Percentiles rank a stretch among this genome's conserved stretches.
Conservation (phyloP, 2,113 vertebrate genomes). For the Plestiodon gilberti region DNA sequence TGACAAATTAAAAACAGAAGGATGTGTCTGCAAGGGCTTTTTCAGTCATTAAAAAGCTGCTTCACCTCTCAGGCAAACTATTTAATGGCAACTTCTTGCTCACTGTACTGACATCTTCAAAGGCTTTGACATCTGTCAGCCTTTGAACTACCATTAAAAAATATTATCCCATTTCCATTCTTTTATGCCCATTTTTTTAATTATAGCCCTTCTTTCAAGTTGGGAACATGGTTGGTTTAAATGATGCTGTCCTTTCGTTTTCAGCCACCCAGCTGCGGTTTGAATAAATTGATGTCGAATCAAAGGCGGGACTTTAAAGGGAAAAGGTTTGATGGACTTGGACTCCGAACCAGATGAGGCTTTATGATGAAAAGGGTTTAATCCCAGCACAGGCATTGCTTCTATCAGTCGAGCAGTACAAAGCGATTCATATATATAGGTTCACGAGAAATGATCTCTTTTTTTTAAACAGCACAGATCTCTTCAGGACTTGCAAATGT, state of each 20-base stretch:
- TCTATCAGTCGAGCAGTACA: conserved; percentile 93
- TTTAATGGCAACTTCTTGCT: conserved; percentile 82
- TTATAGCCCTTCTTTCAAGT: conserved; percentile 92
- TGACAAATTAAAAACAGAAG: conserved; percentile 86
- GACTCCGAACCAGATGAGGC: conserved; percentile 98
- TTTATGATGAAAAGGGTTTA: conserved; percentile 99
- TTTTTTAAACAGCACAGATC: conserved; percentile 83
- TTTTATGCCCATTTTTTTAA: conserved; percentile 97
- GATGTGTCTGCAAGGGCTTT: conserved; percentile 82
- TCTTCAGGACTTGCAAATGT: conserved; percentile 98
- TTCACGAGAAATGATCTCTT: conserved; percentile 87
- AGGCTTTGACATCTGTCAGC: conserved; percentile 92
- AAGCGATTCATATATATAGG: conserved; percentile 90
- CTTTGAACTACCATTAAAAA: conserved; percentile 91
- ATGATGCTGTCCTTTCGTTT: conserved; percentile 88
- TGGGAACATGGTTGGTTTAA: conserved; percentile 88
- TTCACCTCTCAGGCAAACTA: conserved; percentile 81
- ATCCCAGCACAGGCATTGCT: conserved; percentile 95
- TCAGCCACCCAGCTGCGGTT: conserved; percentile 95
- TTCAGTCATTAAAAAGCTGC: conserved; percentile 80
- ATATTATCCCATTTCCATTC: conserved; percentile 90
- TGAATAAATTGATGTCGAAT: conserved; percentile 97
- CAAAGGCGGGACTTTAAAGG: conserved; percentile 97
- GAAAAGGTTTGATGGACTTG: conserved; percentile 96
- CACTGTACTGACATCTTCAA: conserved; percentile 87